Evolutionary conservation across 2,888 invertebrate species (phyloP).

Genomic region (Ephialtes manifestator): DNA sequence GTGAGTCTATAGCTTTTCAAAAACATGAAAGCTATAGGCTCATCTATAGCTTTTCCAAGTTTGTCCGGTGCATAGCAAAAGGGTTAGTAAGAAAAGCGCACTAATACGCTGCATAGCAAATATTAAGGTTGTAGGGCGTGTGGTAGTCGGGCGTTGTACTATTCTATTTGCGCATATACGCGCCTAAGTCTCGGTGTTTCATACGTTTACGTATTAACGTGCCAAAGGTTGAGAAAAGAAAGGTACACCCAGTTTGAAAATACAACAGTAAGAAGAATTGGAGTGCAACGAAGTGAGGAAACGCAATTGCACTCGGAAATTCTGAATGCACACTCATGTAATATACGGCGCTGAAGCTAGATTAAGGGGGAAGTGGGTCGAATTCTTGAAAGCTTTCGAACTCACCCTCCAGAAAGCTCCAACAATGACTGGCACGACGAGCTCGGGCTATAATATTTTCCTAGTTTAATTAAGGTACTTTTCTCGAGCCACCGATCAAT

Average conservation of each 20-base stretch:
- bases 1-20: too few species aligned
- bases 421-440: constrained; percentile 28
- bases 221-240: not conserved
- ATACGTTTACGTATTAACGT: not conserved
- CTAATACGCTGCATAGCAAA: not conserved
- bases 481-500: not conserved
- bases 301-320: constrained; percentile 51
- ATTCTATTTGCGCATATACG: not conserved
- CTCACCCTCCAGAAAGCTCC: constrained; percentile 33
- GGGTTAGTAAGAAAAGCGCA: too few species aligned
- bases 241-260: not conserved
- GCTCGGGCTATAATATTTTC: constrained; percentile 7
- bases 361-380: constrained; percentile 17
- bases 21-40: too few species aligned
- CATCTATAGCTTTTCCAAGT: too few species aligned
- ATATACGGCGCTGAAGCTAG: constrained; percentile 13
- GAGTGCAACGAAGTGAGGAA: constrained; percentile 33
- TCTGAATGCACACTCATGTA: constrained; percentile 42
- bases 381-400: constrained; percentile 39
- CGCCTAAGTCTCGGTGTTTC: not conserved
- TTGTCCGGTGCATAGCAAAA: not conserved
- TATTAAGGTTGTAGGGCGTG: not conserved
- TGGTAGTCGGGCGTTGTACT: not conserved
- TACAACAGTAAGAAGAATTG: constrained; percentile 33
- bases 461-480: constrained; percentile 12